Evolutionary conservation across 2,113 vertebrate genomes (phyloP).

Genomic region (Catharus fuscescens): DNA sequence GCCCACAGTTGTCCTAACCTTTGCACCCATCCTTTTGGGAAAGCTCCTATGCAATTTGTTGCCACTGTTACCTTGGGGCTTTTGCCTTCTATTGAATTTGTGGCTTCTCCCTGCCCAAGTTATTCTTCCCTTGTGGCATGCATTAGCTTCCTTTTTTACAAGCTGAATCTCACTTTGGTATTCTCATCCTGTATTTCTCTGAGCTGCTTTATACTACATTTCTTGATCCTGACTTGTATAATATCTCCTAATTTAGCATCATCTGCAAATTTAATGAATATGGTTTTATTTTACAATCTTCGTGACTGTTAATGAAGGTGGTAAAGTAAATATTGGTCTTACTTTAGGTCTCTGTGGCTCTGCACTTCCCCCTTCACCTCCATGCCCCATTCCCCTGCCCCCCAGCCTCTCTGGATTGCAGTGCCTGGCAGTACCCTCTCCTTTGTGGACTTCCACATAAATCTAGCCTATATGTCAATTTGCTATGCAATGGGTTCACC

Average conservation of each 20-base stretch:
- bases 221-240: constrained; percentile 8
- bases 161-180: constrained; percentile 40
- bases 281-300: background rate
- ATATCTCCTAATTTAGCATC: background rate
- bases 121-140: constrained; percentile 34
- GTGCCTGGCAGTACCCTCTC: background rate
- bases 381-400: background rate
- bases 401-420: background rate
- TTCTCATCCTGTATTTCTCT: background rate
- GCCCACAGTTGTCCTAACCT: background rate
- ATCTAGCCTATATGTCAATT: background rate
- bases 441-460: background rate
- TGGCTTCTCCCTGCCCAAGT: background rate
- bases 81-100: constrained; percentile 35
- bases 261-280: constrained; percentile 41
- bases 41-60: constrained; percentile 1
- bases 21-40: background rate
- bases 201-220: background rate
- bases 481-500: background rate
- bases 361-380: background rate
- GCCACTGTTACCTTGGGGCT: constrained; percentile 6
- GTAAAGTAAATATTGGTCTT: background rate
- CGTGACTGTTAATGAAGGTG: background rate
- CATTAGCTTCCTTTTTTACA: constrained; percentile 37
- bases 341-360: background rate